Conservation (phyloP, 2,797 vertebrate genomes). For the Dicrostonyx torquatus region DNA sequence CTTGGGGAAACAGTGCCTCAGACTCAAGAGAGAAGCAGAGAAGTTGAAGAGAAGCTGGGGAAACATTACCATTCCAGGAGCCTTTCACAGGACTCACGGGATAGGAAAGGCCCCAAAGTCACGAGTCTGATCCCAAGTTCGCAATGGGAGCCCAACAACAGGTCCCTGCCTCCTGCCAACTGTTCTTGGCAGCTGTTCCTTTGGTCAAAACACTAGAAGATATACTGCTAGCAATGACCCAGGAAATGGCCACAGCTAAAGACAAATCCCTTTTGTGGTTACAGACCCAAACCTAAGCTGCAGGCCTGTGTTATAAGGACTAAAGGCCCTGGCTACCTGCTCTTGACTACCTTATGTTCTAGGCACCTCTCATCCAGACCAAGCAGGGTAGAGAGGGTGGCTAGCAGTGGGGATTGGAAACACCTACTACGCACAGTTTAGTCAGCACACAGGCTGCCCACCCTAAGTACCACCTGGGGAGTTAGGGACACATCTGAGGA, state of each 20-base stretch:
- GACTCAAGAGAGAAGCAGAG: neutral
- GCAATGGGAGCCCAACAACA: neutral
- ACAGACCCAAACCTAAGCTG: neutral
- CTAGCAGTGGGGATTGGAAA: neutral
- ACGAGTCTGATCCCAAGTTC: accelerated
- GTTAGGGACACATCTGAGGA: neutral
- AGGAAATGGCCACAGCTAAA: neutral
- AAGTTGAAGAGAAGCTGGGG: neutral
- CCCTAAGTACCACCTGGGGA: neutral
- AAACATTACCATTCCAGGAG: neutral
- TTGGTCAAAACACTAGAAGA: neutral
- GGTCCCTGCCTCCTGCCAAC: neutral
- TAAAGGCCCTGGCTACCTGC: neutral
- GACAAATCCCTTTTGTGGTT: neutral
- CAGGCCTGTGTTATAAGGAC: neutral
- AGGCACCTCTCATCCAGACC: no score
- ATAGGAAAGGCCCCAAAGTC: neutral
- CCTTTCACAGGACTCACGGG: neutral
- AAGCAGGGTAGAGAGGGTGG: neutral
- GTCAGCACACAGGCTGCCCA: neutral
- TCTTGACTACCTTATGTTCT: neutral
- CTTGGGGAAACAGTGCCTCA: neutral
- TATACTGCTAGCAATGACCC: neutral
- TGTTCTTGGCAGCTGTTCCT: neutral
- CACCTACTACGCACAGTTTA: neutral